Evolutionary conservation across 1,140 invertebrate genomes (phyloP).

Genomic region (Aphelinus atriplicis): DNA sequence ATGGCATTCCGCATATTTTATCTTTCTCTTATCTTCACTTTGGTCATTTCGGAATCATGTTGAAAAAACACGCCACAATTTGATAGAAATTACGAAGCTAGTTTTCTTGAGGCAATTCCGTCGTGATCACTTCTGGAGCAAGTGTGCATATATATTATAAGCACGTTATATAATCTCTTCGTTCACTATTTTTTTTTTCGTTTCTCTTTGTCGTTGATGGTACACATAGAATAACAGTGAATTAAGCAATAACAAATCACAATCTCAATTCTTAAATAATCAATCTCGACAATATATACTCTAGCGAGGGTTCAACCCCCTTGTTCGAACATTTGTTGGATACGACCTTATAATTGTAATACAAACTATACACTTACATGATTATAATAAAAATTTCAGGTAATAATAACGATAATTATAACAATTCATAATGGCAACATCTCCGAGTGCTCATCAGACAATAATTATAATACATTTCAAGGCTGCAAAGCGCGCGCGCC

Average conservation of each 20-base stretch:
- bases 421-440: constrained; percentile 4
- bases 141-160: too few relatives aligned
- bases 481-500: constrained; percentile 10
- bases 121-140: too few relatives aligned
- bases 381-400: constrained; percentile 5
- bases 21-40: too few relatives aligned
- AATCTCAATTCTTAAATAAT: constrained; percentile 4
- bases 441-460: not conserved
- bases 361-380: constrained; percentile 5
- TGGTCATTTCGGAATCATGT: too few relatives aligned
- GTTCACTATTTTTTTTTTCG: not conserved
- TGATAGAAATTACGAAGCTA: too few relatives aligned
- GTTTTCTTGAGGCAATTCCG: too few relatives aligned
- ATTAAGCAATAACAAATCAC: constrained; percentile 23
- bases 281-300: not conserved
- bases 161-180: too few relatives aligned
- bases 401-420: constrained; percentile 1
- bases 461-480: constrained; percentile 12
- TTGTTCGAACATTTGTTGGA: too few relatives aligned
- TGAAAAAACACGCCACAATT: too few relatives aligned
- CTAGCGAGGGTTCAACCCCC: too few relatives aligned
- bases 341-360: not conserved
- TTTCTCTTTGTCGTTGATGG: not conserved
- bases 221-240: constrained; percentile 13
- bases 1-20: too few relatives aligned